phyloP scores from a whole-genome alignment of 2,888 invertebrate genomes.

The Pachydiplax longipennis region DNA sequence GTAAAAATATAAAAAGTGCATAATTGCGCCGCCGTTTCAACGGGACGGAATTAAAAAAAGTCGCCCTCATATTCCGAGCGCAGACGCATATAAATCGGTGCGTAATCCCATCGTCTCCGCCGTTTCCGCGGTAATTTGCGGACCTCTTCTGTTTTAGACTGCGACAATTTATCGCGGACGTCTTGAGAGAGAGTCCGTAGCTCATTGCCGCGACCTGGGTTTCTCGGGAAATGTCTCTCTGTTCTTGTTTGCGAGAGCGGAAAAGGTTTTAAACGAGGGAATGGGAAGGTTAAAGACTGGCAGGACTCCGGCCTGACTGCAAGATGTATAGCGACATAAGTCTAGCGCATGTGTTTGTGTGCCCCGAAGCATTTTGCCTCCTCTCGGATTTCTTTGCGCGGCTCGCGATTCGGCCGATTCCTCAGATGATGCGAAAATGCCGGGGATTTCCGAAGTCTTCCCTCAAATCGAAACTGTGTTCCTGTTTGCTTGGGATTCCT shows the following conservation, averaged over 20 bases:
- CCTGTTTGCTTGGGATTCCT: neutral
- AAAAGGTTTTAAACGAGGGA: neutral
- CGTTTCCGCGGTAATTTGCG: neutral
- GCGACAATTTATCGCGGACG: neutral
- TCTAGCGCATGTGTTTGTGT: neutral
- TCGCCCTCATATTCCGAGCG: neutral
- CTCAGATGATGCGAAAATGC: neutral
- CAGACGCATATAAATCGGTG: neutral
- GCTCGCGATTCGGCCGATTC: neutral
- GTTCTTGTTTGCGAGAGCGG: neutral
- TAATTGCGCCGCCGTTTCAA: neutral
- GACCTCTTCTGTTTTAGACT: neutral
- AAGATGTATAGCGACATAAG: neutral
- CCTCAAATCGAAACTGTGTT: neutral
- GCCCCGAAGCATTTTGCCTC: neutral
- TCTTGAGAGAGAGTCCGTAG: neutral
- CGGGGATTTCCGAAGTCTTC: neutral
- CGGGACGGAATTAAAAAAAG: neutral
- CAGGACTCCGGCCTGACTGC: neutral
- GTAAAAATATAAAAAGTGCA: neutral
- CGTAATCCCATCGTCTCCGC: neutral
- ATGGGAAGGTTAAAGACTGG: neutral
- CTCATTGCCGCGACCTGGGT: neutral
- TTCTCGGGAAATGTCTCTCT: neutral
- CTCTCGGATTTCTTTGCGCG: neutral